phyloP scores from a whole-genome alignment of 1,140 invertebrate genomes.

The Drosophila yakuba region DNA sequence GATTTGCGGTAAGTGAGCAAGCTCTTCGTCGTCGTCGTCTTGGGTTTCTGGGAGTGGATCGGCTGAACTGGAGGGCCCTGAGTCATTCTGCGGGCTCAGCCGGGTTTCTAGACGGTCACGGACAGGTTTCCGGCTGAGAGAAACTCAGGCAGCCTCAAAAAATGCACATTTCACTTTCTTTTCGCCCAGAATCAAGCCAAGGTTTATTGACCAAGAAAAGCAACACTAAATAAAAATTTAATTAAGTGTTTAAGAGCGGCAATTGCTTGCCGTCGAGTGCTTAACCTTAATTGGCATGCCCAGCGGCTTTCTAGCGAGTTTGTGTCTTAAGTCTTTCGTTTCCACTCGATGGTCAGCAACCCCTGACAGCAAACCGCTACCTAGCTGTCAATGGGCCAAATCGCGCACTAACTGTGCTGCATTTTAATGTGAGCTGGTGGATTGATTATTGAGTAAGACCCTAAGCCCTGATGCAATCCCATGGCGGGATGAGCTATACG shows the following conservation, averaged over 20 bases:
- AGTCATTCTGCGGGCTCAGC: constrained; percentile 37
- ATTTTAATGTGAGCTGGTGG: constrained; percentile 47
- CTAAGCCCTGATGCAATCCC: constrained; percentile 19
- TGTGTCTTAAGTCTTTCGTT: constrained; percentile 74
- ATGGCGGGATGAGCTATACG: constrained; percentile 1
- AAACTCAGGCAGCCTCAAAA: constrained; percentile 46
- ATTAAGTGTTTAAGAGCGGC: constrained; percentile 16
- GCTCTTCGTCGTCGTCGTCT: constrained; percentile 10
- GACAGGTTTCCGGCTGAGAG: constrained; percentile 70
- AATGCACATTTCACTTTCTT: constrained; percentile 72
- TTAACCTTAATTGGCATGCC: constrained; percentile 37
- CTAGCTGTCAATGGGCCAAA: constrained; percentile 28
- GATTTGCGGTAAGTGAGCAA: constrained; percentile 57
- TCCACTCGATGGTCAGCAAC: constrained; percentile 43
- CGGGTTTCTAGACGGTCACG: constrained; percentile 52
- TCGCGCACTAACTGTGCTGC: constrained; percentile 35
- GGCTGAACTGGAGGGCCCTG: constrained; percentile 19
- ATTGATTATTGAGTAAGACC: constrained; percentile 56
- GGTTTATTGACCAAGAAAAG: constrained; percentile 63
- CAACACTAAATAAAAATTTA: constrained; percentile 24
- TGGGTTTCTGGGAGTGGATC: constrained; percentile 23
- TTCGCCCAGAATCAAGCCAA: constrained; percentile 67
- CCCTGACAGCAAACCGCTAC: constrained; percentile 7
- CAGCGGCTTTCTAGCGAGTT: constrained; percentile 61
- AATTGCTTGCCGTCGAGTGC: not conserved